Conservation (phyloP, 2,797 vertebrate species). For the Alfaro cultratus region DNA sequence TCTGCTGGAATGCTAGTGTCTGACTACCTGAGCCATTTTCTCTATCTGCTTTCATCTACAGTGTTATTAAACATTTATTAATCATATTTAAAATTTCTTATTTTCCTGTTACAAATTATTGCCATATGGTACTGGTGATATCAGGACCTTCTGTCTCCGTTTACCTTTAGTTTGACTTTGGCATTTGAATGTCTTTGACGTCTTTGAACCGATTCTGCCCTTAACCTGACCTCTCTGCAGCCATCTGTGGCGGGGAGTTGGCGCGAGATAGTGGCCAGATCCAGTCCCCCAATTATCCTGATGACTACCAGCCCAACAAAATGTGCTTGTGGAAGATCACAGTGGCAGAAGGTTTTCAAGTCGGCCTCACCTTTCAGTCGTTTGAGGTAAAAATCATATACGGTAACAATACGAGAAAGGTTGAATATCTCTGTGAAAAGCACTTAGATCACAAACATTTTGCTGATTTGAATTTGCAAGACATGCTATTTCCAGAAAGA, state of each 20-base stretch:
- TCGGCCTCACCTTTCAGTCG: constrained; percentile 93
- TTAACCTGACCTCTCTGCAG: constrained; percentile 70
- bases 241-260: constrained; percentile 93
- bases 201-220: neutral
- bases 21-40: neutral
- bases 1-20: neutral
- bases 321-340: constrained; percentile 93
- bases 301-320: constrained; percentile 95
- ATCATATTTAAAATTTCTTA: neutral
- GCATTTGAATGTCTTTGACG: neutral
- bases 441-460: neutral
- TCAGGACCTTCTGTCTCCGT: neutral
- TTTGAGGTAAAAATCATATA: constrained; percentile 87
- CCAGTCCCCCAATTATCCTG: constrained; percentile 97
- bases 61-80: neutral
- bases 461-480: neutral
- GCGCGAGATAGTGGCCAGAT: constrained; percentile 92
- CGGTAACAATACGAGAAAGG: neutral
- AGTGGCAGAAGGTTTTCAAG: constrained; percentile 89
- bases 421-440: neutral
- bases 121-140: neutral
- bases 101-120: neutral
- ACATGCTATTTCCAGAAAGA: neutral
- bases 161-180: neutral
- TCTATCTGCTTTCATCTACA: neutral